Percentiles rank a stretch among this genome's conserved stretches.
Evolutionary conservation across 64 coral and sea anemone species (phyloP).

Genomic region (Stichodactyla helianthus): DNA sequence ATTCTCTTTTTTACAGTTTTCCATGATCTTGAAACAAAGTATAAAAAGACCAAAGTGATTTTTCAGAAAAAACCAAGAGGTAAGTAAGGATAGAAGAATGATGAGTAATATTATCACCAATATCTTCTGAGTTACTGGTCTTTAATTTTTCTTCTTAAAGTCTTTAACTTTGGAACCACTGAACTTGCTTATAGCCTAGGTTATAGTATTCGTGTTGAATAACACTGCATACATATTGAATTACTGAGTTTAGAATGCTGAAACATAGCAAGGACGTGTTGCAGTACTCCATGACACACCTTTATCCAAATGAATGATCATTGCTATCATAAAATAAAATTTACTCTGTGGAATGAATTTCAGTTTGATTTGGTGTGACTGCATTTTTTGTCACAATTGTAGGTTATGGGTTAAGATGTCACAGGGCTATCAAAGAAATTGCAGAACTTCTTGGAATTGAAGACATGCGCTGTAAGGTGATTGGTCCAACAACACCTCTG

Average conservation of each 20-base stretch:
- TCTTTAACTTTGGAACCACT: no score
- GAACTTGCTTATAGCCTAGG: no score
- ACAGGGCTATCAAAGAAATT: constrained; percentile 88
- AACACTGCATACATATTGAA: no score
- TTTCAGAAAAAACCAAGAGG: constrained; percentile 87
- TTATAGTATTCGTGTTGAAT: no score
- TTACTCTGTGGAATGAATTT: no score
- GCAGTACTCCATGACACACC: no score
- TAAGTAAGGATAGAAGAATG: constrained; percentile 27
- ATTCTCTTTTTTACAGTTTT: constrained; percentile 38
- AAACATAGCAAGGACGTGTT: no score
- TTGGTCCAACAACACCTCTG: constrained; percentile 76
- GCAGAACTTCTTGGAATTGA: constrained; percentile 81
- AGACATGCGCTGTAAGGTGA: constrained; percentile 93
- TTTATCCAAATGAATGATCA: no score
- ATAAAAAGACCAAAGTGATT: constrained; percentile 74
- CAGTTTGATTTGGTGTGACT: neutral
- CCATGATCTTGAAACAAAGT: constrained; percentile 78
- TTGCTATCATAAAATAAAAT: no score
- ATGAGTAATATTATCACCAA: neutral
- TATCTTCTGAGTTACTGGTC: no score
- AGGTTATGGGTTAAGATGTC: constrained; percentile 95
- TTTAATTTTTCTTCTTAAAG: no score
- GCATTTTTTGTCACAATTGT: neutral
- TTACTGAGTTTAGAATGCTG: no score